phyloP scores from a whole-genome alignment of 37 sponge, comb jelly and placozoan genomes.

The Beroe forskalii region DNA sequence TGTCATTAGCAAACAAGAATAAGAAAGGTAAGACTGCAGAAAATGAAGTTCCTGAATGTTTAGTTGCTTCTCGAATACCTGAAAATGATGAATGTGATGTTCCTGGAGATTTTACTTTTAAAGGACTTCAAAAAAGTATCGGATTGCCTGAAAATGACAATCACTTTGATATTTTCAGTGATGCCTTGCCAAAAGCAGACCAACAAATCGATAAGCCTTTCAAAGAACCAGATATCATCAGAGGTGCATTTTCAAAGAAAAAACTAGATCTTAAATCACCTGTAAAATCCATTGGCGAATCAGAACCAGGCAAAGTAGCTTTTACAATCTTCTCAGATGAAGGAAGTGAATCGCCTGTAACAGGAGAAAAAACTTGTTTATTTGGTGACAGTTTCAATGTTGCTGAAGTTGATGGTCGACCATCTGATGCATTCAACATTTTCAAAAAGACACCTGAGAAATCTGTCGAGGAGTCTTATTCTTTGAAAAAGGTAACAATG shows the following conservation, averaged over 20 bases:
- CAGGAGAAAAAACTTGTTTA: background rate
- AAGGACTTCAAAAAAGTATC: slow-evolving; percentile 23
- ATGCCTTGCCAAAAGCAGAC: background rate
- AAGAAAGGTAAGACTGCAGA: background rate
- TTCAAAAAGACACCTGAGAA: slow-evolving; percentile 63
- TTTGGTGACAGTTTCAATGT: background rate
- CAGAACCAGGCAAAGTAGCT: background rate
- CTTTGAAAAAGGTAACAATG: slow-evolving; percentile 5
- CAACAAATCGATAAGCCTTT: background rate
- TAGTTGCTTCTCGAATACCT: background rate
- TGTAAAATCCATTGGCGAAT: background rate
- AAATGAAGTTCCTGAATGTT: background rate
- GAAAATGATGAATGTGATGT: too few relatives aligned
- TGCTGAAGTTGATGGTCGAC: background rate
- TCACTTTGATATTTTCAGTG: slow-evolving; percentile 30
- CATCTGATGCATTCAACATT: slow-evolving; percentile 55
- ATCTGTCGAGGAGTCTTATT: slow-evolving; percentile 23
- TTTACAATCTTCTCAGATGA: slow-evolving; percentile 9
- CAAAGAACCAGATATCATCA: slow-evolving; percentile 46
- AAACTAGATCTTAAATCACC: slow-evolving; percentile 4
- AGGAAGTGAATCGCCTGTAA: background rate
- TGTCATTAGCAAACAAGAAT: background rate
- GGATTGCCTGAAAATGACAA: background rate
- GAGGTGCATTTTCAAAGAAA: slow-evolving; percentile 41
- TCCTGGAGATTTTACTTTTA: background rate